Base-by-base conservation (phyloP, 2,113 vertebrate genomes). In the Brachirus orientalis region DNA sequence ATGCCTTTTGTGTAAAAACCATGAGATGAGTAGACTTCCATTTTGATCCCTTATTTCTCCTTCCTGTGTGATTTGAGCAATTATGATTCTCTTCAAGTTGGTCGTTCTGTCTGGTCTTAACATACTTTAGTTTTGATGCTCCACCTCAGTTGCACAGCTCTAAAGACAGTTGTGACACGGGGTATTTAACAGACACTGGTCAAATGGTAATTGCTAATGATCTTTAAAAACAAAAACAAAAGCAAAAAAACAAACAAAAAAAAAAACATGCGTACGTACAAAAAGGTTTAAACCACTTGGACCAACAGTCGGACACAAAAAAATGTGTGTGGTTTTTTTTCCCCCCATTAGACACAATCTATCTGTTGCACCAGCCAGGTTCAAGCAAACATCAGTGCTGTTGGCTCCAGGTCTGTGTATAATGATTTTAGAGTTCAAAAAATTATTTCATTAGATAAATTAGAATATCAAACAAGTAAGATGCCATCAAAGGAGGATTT, bases 121-220 rank as follows among this genome's bases (percentile, higher is more conserved):
- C 75, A 68, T n/a, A 54, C 76, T 71, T n/a, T 69, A 8, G 72
- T 64, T 83, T 65, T 33, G 74, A 59, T 40, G 59, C 85, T 82
- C 78, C 22, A 84, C 85, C 83, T 87, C 72, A 71, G 71, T 60
- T 68, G 71, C 82, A 66, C 69, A 61, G 73, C 69, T 80, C 67
- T 67, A 45, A 58, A 28, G 22, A 77, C 77, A 81, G 90, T 88
- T 89, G 79, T 76, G 77, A 91, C 87, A 88, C 86, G 88, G 89
- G 90, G 83, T 90, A 88, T 90, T 83, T 77, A 82, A 76, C 84
- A 77, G 68, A 56, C 13, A 19, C 63, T 63, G 74, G 54, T 89
- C 35, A 40, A 56, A 63, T 47, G n/a, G n/a, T n/a, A n/a, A n/a
- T n/a, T n/a, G n/a, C n/a, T n/a, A n/a, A n/a, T n/a, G n/a, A n/a